These are phyloP conservation scores for Acleris holmiana DNA, from an alignment of 2,888 invertebrate genomes.

Conservation along the genomic window DNA sequence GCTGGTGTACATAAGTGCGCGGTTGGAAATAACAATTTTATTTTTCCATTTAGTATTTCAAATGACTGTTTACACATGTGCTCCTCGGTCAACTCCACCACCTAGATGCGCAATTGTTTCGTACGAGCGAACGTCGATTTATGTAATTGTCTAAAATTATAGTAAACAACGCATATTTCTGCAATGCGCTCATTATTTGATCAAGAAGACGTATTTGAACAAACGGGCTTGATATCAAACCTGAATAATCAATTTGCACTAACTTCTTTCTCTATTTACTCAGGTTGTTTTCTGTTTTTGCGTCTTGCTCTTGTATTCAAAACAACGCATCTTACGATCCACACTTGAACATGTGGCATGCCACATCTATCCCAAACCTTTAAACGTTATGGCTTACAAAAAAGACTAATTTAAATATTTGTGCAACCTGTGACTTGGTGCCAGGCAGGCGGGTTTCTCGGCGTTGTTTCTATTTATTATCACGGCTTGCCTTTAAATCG, in stretches of 20 bases:
- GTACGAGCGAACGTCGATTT: constrained; percentile 46
- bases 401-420: constrained; percentile 33
- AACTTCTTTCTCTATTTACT: constrained; percentile 26
- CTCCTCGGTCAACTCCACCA: constrained; percentile 45
- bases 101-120: constrained; percentile 45
- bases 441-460: constrained; percentile 25
- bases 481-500: constrained; percentile 10
- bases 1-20: constrained; percentile 36
- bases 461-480: constrained; percentile 14
- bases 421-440: constrained; percentile 29
- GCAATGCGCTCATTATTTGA: constrained; percentile 38
- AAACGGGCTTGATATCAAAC: constrained; percentile 33
- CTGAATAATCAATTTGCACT: constrained; percentile 24
- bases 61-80: constrained; percentile 56
- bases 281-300: constrained; percentile 23
- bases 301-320: constrained; percentile 6
- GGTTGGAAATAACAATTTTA: constrained; percentile 20
- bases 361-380: constrained; percentile 10
- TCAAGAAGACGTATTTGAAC: constrained; percentile 22
- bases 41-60: constrained; percentile 27
- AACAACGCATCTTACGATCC: constrained; percentile 10
- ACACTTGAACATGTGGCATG: constrained; percentile 18
- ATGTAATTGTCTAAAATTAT: constrained; percentile 32
- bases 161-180: constrained; percentile 33
- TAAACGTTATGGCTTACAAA: constrained; percentile 19